Conservation (phyloP, 2,888 invertebrate genomes). For the Netelia melanura region DNA sequence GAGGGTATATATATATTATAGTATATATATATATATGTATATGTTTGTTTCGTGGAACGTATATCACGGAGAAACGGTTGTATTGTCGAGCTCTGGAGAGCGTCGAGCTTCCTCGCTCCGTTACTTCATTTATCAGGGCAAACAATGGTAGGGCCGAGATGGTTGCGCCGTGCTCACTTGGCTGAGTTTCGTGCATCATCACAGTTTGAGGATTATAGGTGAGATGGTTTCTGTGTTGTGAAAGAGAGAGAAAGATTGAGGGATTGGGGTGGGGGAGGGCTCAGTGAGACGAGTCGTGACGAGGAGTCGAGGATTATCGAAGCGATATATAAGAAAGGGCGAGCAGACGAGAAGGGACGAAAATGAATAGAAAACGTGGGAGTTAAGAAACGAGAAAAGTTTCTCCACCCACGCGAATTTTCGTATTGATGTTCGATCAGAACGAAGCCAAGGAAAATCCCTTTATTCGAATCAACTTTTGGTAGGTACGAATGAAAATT, state of each 20-base stretch:
- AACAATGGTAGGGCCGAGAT: constrained; percentile 74
- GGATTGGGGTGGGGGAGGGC: too few relatives aligned
- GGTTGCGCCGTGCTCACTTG: constrained; percentile 39
- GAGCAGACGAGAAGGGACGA: background rate
- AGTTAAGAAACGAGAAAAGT: background rate
- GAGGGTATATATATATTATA: too few relatives aligned
- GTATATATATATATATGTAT: too few relatives aligned
- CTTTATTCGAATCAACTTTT: too few relatives aligned
- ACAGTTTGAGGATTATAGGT: constrained; percentile 63
- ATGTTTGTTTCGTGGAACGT: constrained; percentile 62
- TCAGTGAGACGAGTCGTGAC: constrained; percentile 43
- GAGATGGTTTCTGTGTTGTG: constrained; percentile 41
- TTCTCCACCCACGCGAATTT: background rate
- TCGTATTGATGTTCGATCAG: background rate
- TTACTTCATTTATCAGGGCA: constrained; percentile 82
- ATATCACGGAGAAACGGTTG: constrained; percentile 5
- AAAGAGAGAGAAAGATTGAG: background rate
- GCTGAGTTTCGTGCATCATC: constrained; percentile 65
- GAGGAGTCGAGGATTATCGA: constrained; percentile 43
- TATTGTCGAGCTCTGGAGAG: constrained; percentile 48
- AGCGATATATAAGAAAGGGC: constrained; percentile 11
- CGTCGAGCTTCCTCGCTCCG: constrained; percentile 72
- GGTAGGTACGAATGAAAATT: too few relatives aligned
- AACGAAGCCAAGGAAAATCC: too few relatives aligned
- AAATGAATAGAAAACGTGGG: background rate